phyloP scores from a whole-genome alignment of 1,140 invertebrate species.

The Cyclargus thomasi region DNA sequence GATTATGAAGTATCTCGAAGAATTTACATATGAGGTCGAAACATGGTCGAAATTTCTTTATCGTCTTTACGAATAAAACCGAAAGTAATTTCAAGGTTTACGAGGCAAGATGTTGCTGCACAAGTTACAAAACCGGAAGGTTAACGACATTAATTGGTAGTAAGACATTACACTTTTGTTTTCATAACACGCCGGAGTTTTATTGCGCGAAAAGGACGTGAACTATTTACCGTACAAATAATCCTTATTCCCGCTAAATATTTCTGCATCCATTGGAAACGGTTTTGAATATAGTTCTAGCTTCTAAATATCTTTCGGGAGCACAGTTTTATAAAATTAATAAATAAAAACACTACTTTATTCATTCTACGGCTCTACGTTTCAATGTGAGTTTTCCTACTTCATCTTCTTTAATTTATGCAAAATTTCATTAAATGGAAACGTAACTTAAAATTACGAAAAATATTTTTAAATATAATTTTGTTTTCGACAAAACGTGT shows the following conservation, averaged over 20 bases:
- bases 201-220: slow-evolving; percentile 26
- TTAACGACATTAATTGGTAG: slow-evolving; percentile 26
- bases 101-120: slow-evolving; percentile 23
- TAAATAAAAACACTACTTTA: slow-evolving; percentile 7
- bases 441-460: too few species aligned
- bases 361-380: not conserved
- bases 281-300: not conserved
- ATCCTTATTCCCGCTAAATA: slow-evolving; percentile 50
- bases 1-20: too few species aligned
- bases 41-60: not conserved
- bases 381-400: too few species aligned
- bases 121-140: slow-evolving; percentile 30
- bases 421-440: too few species aligned
- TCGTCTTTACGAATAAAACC: slow-evolving; percentile 12
- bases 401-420: too few species aligned
- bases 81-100: slow-evolving; percentile 30
- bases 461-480: too few species aligned
- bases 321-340: not conserved
- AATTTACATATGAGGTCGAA: not conserved
- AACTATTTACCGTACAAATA: slow-evolving; percentile 54
- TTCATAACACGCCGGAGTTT: slow-evolving; percentile 40
- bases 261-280: slow-evolving; percentile 59
- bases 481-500: too few species aligned
- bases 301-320: not conserved
- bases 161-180: slow-evolving; percentile 34